Evolutionary conservation across 1,140 invertebrate species (phyloP).

Genomic region (Bombyx mori): ASM3026992v2 NC_085133.1:9938501-9939000

Average conservation of each 20-base stretch:
- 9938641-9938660: neutral
- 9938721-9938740: conserved; percentile 46
- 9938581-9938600: conserved; percentile 56
- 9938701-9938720: conserved; percentile 67
- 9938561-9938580: conserved; percentile 54
- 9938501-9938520: conserved; percentile 12
- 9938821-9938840: conserved; percentile 40
- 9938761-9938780: no score
- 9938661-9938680: conserved; percentile 27
- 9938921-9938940: no score
- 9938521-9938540: neutral
- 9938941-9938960: no score
- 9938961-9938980: no score
- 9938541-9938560: conserved; percentile 65
- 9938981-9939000: conserved; percentile 8
- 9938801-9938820: conserved; percentile 18
- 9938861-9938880: conserved; percentile 26
- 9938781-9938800: conserved; percentile 23
- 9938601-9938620: conserved; percentile 47
- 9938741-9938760: conserved; percentile 18
- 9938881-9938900: conserved; percentile 29
- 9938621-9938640: conserved; percentile 31
- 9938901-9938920: no score
- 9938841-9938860: conserved; percentile 55
- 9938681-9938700: conserved; percentile 57